Evolutionary conservation across 2,113 vertebrate species (phyloP).

Genomic region (Pelecanus crispus): DNA sequence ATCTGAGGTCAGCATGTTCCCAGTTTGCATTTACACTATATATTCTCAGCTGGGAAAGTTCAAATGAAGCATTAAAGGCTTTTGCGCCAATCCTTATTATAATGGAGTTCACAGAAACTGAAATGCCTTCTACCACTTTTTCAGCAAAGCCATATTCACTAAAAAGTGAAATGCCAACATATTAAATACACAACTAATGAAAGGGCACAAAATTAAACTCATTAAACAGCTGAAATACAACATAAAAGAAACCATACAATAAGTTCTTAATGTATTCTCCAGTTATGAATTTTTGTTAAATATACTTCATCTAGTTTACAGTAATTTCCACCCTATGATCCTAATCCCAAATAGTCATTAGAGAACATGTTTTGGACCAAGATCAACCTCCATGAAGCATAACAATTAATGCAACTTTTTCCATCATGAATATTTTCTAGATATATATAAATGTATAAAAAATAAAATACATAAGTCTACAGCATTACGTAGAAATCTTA

Average conservation of each 20-base stretch:
- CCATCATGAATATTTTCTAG: not conserved
- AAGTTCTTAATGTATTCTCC: not conserved
- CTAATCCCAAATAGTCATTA: not conserved
- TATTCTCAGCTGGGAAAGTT: conserved; percentile 96
- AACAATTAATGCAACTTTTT: not conserved
- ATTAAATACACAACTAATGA: not conserved
- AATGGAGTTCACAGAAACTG: conserved; percentile 96
- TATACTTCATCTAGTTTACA: not conserved
- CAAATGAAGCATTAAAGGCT: conserved; percentile 97
- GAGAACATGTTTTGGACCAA: not conserved
- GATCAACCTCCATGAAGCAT: not conserved
- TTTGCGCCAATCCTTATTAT: conserved; percentile 94
- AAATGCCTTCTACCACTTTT: conserved; percentile 97
- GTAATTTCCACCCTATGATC: not conserved
- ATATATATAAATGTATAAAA: not conserved
- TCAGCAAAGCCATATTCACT: conserved; percentile 99
- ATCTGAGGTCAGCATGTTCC: conserved; percentile 86
- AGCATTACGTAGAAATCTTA: not conserved
- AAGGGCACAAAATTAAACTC: not conserved
- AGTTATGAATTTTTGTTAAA: not conserved
- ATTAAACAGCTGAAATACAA: not conserved
- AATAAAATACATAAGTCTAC: not conserved
- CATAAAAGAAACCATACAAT: not conserved
- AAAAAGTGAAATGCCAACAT: conserved; percentile 51
- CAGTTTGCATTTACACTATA: conserved; percentile 96